These are phyloP conservation scores for Pogonocichla stellata DNA, from an alignment of 2,113 vertebrate species.

Conservation along the genomic window DNA sequence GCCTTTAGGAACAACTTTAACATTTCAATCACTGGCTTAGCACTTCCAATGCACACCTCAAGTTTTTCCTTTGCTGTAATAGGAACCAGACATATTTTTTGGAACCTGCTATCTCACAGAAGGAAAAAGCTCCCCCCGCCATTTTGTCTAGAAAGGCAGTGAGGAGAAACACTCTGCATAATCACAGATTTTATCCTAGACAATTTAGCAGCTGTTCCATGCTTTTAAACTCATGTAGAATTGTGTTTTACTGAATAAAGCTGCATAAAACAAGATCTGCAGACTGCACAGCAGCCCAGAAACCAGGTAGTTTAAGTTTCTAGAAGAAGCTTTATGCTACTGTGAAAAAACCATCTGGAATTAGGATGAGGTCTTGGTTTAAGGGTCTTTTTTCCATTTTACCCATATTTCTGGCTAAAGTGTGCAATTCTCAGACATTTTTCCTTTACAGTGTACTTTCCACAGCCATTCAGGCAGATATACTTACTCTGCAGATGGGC, in stretches of 20 bases:
- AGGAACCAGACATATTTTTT: conserved; percentile 63
- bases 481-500: not conserved
- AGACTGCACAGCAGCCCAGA: not conserved
- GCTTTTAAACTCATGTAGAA: not conserved
- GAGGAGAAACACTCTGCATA: not conserved
- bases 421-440: conserved; percentile 29
- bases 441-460: conserved; percentile 55
- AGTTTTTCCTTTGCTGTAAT: conserved; percentile 60
- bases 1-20: conserved; percentile 57
- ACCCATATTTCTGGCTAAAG: conserved; percentile 37
- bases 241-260: not conserved
- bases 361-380: conserved; percentile 34
- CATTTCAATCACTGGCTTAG: conserved; percentile 69
- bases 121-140: conserved; percentile 21
- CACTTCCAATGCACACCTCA: conserved; percentile 64
- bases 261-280: not conserved
- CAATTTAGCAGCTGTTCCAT: not conserved
- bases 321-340: conserved; percentile 26
- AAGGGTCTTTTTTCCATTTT: conserved; percentile 56
- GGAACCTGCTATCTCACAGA: conserved; percentile 17
- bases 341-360: conserved; percentile 12
- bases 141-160: conserved; percentile 32
- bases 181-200: not conserved
- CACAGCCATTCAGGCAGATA: not conserved
- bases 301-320: not conserved